Evolutionary conservation across 1,140 invertebrate species (phyloP), one percentile per base, ranked within the genome.

Genomic region (Charaxes varanes): DNA sequence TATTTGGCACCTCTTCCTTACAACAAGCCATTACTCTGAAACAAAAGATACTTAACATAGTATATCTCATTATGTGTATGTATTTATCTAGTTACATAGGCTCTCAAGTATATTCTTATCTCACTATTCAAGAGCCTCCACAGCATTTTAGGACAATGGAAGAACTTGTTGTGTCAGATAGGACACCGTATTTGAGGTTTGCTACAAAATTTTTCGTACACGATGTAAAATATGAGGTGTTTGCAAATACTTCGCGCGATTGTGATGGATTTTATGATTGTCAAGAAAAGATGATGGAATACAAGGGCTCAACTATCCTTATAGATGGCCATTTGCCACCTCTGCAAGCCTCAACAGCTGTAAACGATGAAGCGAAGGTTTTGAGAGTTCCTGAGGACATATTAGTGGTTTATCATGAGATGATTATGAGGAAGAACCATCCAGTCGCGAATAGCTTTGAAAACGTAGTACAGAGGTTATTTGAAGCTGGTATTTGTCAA

Each of bases 321-420:
- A 13, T 53, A 2, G 38, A 32, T 19, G 51, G 46, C 12, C 19
- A 52, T 8, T 42, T 73, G 26, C 33, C 49, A 8, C 23, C 35
- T 5, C 33, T 64, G 10, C 78, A 80, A 61, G 48, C 52, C 2
- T 8, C 12, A 2, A 63, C 73, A 2, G 52, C 62, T 14, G 47
- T 70, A 0, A 53, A 71, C 6, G 47, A 62, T 14, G 78, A 82
- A 45, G 74, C 78, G 6, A 65, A 48, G 35, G 38, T 77, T 0
- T 14, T 79, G 4, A 46, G 51, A 34, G 28, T 60, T 4, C 7
- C 48, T 5, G 60, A 78, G 23, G 61, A 61, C 17, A 38, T 80
- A 6, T 4, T 80, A 2, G 55, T 49, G 0, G 42, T 77, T 4
- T 80, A 67, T 37, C 70, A 80, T 13, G 76, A 82, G 44, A 80